Conservation (phyloP, 1,140 invertebrate genomes). For the Cherax destructor region DNA sequence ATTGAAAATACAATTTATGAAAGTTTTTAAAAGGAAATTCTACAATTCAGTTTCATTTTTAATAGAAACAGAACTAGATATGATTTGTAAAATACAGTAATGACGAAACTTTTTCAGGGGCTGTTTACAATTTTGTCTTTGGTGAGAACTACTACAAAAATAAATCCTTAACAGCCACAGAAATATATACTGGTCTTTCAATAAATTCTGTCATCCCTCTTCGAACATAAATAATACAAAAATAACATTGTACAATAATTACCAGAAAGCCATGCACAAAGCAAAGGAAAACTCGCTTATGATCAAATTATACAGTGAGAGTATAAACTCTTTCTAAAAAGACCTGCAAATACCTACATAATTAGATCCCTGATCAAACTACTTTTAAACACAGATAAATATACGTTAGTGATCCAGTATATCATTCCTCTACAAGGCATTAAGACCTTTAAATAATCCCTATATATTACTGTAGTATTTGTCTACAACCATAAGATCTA, state of each 20-base stretch:
- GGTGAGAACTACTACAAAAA: constrained; percentile 31
- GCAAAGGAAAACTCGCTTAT: not conserved
- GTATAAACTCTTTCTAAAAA: not conserved
- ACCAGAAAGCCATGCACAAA: not conserved
- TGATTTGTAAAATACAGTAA: not conserved
- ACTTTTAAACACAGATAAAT: not conserved
- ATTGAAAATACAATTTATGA: too few relatives aligned
- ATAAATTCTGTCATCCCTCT: not conserved
- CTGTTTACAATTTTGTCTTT: constrained; percentile 12
- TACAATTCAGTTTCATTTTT: not conserved
- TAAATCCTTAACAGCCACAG: constrained; percentile 12
- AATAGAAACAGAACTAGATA: not conserved
- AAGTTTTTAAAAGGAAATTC: too few relatives aligned
- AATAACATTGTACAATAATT: constrained; percentile 1
- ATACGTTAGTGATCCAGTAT: not conserved
- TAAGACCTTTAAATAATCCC: not conserved
- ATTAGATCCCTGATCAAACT: not conserved
- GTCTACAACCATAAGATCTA: too few relatives aligned
- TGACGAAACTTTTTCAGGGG: constrained; percentile 13
- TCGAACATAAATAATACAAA: not conserved
- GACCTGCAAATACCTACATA: not conserved
- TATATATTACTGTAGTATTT: too few relatives aligned
- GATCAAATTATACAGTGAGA: not conserved
- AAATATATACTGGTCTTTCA: constrained; percentile 15
- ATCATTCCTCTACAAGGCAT: not conserved